Conservation (phyloP, 2,888 invertebrate genomes). For the Thumatha senex region DNA sequence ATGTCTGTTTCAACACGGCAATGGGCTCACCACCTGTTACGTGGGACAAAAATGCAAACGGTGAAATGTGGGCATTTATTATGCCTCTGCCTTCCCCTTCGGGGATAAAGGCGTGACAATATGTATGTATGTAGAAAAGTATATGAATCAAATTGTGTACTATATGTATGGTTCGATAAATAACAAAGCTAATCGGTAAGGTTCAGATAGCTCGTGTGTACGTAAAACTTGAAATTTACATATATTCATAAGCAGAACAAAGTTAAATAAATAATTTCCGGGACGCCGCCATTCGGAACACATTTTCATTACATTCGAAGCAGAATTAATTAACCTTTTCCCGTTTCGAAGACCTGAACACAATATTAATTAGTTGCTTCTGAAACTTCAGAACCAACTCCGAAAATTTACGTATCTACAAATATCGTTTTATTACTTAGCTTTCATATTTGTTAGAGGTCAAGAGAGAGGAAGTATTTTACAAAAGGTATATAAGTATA, state of each 20-base stretch:
- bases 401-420: neutral
- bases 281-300: slow-evolving; percentile 3
- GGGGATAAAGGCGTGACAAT: no score
- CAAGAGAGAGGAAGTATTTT: no score
- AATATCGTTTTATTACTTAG: slow-evolving; percentile 2
- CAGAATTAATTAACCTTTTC: slow-evolving; percentile 23
- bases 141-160: no score
- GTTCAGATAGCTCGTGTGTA: neutral
- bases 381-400: neutral
- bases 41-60: no score
- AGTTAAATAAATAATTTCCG: slow-evolving; percentile 9
- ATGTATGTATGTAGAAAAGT: no score
- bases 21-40: no score
- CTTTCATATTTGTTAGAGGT: neutral
- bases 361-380: slow-evolving; percentile 19
- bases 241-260: neutral
- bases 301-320: slow-evolving; percentile 13
- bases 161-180: no score
- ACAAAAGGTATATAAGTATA: no score
- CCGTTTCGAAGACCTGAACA: slow-evolving; percentile 10
- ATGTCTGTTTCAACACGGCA: no score
- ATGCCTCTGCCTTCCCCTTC: no score
- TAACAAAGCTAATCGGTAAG: neutral
- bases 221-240: neutral
- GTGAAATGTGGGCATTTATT: no score